phyloP scores from a whole-genome alignment of 2,888 invertebrate species.

The Cataglyphis cursor region DNA sequence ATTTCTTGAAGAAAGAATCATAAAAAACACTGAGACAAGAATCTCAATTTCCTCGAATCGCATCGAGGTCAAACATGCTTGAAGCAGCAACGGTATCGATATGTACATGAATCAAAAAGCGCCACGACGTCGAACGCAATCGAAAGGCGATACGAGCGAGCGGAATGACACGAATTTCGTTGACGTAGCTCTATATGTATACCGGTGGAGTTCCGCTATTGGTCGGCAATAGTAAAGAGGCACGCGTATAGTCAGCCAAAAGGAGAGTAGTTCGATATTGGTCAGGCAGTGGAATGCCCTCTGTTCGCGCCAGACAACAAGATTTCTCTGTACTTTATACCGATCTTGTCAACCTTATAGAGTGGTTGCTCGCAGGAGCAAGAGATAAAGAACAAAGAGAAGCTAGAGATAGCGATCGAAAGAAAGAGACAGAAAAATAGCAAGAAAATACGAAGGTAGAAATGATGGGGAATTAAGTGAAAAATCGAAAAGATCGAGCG shows the following conservation, averaged over 20 bases:
- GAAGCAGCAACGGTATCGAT: slow-evolving; percentile 42
- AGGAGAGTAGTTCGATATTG: slow-evolving; percentile 80
- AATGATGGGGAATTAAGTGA: slow-evolving; percentile 46
- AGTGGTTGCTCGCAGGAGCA: slow-evolving; percentile 45
- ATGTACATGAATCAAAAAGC: slow-evolving; percentile 56
- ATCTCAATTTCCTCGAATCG: slow-evolving; percentile 55
- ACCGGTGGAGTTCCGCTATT: slow-evolving; percentile 67
- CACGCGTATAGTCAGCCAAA: slow-evolving; percentile 65
- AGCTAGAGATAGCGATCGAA: slow-evolving; percentile 60
- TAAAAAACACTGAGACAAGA: slow-evolving; percentile 52
- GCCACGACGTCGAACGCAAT: slow-evolving; percentile 43
- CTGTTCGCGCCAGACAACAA: slow-evolving; percentile 77
- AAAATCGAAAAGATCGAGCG: slow-evolving; percentile 51
- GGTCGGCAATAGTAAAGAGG: slow-evolving; percentile 53
- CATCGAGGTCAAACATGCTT: slow-evolving; percentile 39
- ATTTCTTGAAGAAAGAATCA: slow-evolving; percentile 35
- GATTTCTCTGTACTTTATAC: slow-evolving; percentile 77
- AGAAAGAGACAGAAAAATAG: slow-evolving; percentile 69
- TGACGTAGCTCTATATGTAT: slow-evolving; percentile 60
- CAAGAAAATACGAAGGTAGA: slow-evolving; percentile 4
- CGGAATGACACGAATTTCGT: slow-evolving; percentile 75
- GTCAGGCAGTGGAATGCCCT: slow-evolving; percentile 79
- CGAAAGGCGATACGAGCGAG: slow-evolving; percentile 57
- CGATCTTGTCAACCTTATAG: slow-evolving; percentile 69
- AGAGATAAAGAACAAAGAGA: slow-evolving; percentile 2